Evolutionary conservation across 1,140 invertebrate genomes (phyloP), one percentile per base, ranked within the genome.

Genomic region (Neotoxoptera formosana): DNA sequence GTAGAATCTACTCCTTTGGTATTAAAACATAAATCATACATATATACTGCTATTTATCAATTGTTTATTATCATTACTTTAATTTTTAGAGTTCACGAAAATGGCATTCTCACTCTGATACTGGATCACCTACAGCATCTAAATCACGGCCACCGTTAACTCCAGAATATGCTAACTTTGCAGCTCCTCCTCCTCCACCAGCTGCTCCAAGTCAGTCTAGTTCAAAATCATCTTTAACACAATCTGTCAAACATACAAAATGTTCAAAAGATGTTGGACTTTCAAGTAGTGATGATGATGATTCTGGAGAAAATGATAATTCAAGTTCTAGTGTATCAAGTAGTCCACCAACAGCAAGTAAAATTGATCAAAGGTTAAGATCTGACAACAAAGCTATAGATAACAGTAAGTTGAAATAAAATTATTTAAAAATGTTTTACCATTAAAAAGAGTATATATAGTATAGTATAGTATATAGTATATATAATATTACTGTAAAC

Each of bases 1-100:
- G 95, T 95, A 20, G 95, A 95, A 93, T 95, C 95, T 48, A 95
- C 95, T 48, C 95, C 95, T 93, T 94, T 95, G 94, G 94, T 94
- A 91, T 91, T 56, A 86, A 67, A 17, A 23, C 23, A 53, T 51
- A 53, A 87, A 17, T 47, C 47, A 17, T 41, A 6, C 11, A 30
- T 45, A 11, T 23, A 0, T 41, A 60, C 9, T 14, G 36, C 6
- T 76, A 41, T 23, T 21, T 45, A 9, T 84, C 11, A 88, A 23
- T 60, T 41, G 25, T 88, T 60, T 41, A 45, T n/a, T 34, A 3
- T 34, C 25, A 36, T 56, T 36, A 1, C 9, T 67, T 89, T 51
- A 20, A 36, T 45, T 90, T 83, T n/a, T 91, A 94, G 94, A 93
- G 67, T 36, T 86, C 86, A 47, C 91, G 94, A 0, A 93, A 93